These are phyloP conservation scores for Coendou prehensilis DNA, from an alignment of 2,797 vertebrate species.

Conservation along the genomic window DNA sequence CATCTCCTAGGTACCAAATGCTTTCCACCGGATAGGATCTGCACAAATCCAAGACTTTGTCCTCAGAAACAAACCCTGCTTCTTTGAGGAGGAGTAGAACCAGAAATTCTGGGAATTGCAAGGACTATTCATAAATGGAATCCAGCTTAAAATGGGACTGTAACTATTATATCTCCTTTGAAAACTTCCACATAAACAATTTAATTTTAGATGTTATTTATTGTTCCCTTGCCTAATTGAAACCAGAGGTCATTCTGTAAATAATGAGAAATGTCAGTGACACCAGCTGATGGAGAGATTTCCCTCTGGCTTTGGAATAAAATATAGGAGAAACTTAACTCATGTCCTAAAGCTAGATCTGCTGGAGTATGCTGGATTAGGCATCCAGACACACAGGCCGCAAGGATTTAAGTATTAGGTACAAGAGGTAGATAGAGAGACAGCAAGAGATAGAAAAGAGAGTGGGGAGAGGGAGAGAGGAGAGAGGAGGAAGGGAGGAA, in stretches of 20 bases:
- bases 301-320: slow-evolving; percentile 6
- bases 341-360: neutral
- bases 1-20: neutral
- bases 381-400: neutral
- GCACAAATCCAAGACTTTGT: neutral
- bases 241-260: slow-evolving; percentile 62
- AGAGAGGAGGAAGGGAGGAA: neutral
- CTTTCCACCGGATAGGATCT: neutral
- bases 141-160: slow-evolving; percentile 32
- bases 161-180: slow-evolving; percentile 52
- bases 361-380: neutral
- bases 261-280: slow-evolving; percentile 36
- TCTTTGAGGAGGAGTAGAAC: slow-evolving; percentile 56
- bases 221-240: slow-evolving; percentile 34
- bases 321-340: neutral
- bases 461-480: neutral
- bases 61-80: slow-evolving; percentile 61
- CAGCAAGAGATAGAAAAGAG: too few species aligned
- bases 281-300: neutral
- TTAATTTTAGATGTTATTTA: slow-evolving; percentile 79
- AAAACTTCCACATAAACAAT: slow-evolving; percentile 48
- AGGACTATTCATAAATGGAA: slow-evolving; percentile 67
- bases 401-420: neutral
- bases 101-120: slow-evolving; percentile 60
- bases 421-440: neutral